Evolutionary conservation across 2,797 vertebrate genomes (phyloP), one percentile per base, ranked within the genome.

Genomic region (Paguma larvata): DNA sequence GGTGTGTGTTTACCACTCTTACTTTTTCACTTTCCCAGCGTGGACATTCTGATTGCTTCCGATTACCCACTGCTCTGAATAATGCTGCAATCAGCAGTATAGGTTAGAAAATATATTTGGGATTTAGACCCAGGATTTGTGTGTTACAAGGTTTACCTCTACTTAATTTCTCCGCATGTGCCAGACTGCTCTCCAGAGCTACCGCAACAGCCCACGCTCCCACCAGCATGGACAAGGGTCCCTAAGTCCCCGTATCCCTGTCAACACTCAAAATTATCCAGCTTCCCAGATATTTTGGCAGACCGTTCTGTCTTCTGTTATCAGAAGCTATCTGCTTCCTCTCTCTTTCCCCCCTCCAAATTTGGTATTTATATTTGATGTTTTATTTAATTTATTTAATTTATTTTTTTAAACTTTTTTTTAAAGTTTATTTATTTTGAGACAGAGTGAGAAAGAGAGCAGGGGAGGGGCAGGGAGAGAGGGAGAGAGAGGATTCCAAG

Each of bases 281-380:
- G 70, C 18, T 89, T 48, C 72, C 68, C 68, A 19, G 48, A 27
- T 34, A 56, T 62, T 79, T 83, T 89, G 62, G 53, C 32, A 30
- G 93, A 92, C 32, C 19, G 38, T 84, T 41, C 68, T 65, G 83
- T 63, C 79, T 70, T 94, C 73, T 85, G 6, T 46, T 63, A 10
- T 38, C 32, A 41, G 12, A n/a, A 7, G 56, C 56, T 59, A 59
- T 9, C 56, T 46, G 44, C 27, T 30, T 75, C 7, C 27, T 15
- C 41, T 16, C 38, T 16, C 27, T 25, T 44, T 46, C 44, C 46
- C 30, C 30, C 2, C 41, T 46, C 72, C 16, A 75, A 18, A 56
- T 53, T 82, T 96, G 70, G 30, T 78, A 46, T 92, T 77, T 93
- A 80, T n/a, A 19, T 84, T 77, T 93, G 89, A 63, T 82, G 46